phyloP scores from a whole-genome alignment of 2,888 invertebrate species.

The Limnephilus auricula region DNA sequence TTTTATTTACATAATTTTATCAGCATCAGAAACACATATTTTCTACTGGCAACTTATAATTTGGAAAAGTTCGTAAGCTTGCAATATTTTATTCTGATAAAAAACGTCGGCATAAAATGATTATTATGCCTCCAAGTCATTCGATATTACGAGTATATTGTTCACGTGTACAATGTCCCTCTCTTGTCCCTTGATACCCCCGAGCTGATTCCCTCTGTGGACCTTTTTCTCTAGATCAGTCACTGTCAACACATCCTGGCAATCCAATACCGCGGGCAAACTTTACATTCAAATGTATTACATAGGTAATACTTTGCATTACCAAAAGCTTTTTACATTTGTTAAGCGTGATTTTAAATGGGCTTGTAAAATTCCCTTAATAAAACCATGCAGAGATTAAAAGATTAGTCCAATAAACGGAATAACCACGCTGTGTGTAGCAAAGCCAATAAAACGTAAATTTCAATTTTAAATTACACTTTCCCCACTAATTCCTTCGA shows the following conservation, averaged over 20 bases:
- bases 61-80: neutral
- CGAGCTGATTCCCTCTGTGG: constrained; percentile 32
- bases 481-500: neutral
- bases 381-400: constrained; percentile 37
- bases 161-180: neutral
- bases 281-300: constrained; percentile 9
- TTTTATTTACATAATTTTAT: neutral
- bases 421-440: constrained; percentile 13
- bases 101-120: neutral
- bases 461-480: constrained; percentile 8
- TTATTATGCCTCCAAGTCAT: constrained; percentile 31
- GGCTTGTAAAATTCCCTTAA: constrained; percentile 6
- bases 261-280: constrained; percentile 10
- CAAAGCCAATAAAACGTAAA: constrained; percentile 26
- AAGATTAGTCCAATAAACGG: constrained; percentile 35
- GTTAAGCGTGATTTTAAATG: constrained; percentile 23
- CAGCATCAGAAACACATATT: neutral
- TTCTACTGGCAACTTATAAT: neutral
- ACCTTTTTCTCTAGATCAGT: constrained; percentile 49
- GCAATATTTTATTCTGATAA: neutral
- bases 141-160: constrained; percentile 1
- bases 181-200: constrained; percentile 2
- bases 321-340: constrained; percentile 12
- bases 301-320: neutral
- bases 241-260: constrained; percentile 53